Base-by-base conservation (phyloP, 2,888 invertebrate species). In the Philaethria dido region DNA sequence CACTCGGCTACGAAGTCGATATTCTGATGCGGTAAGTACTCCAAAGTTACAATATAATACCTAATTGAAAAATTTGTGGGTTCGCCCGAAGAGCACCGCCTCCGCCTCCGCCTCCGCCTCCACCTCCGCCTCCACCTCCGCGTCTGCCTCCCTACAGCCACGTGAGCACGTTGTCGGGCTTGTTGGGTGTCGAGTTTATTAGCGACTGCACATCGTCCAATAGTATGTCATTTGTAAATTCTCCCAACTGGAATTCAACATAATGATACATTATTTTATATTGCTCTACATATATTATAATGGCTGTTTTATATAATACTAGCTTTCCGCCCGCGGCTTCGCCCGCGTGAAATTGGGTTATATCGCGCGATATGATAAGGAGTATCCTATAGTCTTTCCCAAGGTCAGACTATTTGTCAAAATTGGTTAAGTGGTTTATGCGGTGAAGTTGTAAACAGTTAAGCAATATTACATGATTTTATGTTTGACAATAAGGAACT, bases 171-270 rank as follows among this genome's bases (percentile, higher is more conserved):
- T 96, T 96, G 87, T 97, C 97, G 83, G 97, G 95, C 93, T 97
- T 97, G 88, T 95, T 96, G 81, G 96, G 95, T 81, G 96, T 95
- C 76, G 98, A 96, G 93, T 96, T 97, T 84, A 98, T 97, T 82
- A 98, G 94, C 77, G 96, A 97, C 91, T 98, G 97, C 83, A 98
- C 97, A 89, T 96, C 96, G 80, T 97, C 97, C 88, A 98, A 93
- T 84, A 98, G 94, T 85, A 97, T 96, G 86, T 97, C 97, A 88
- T 94, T 96, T 83, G 96, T 95, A 86, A 98, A 96, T 88, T 97
- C 97, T 82, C 96, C 95, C 83, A 97, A 93, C 96, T 96, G 93
- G 71, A 94, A 93, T 72, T 72, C 73, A 76, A 76, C 69, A 48
- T 36, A 67, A 33, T 25, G n/a, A 36, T 14, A 14, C 9, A 54